A percentile compares a stretch with the other conserved stretches of the same genome.
phyloP scores from a whole-genome alignment of 2,888 invertebrate species.

The Mesorhabditis sp. region DNA sequence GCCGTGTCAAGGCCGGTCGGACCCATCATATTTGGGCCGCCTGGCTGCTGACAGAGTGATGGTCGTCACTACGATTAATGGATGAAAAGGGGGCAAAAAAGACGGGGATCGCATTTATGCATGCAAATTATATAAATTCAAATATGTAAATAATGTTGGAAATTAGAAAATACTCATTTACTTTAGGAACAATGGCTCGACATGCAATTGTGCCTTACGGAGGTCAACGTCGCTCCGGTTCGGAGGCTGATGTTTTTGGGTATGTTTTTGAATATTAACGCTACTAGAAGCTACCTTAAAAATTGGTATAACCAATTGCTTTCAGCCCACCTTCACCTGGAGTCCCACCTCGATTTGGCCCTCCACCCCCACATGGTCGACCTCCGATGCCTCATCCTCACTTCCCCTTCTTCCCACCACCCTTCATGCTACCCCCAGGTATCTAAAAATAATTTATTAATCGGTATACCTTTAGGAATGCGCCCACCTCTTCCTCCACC shows the following conservation, averaged over 20 bases:
- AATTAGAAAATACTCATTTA: conserved; percentile 8
- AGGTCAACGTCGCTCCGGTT: conserved; percentile 7
- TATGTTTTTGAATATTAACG: conserved; percentile 11
- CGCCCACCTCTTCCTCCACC: conserved; percentile 49
- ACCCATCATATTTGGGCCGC: conserved; percentile 17
- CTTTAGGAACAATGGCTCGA: conserved; percentile 8
- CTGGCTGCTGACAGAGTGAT: not conserved
- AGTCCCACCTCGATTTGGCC: conserved; percentile 17
- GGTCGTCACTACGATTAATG: not conserved
- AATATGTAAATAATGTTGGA: not conserved
- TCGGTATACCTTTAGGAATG: conserved; percentile 11
- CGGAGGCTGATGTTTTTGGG: conserved; percentile 12
- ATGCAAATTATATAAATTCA: not conserved
- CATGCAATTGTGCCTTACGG: conserved; percentile 4
- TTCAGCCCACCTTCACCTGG: conserved; percentile 36
- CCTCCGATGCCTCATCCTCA: conserved; percentile 23
- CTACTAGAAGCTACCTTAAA: too few relatives aligned
- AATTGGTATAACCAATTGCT: conserved; percentile 4
- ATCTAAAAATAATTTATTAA: too few relatives aligned
- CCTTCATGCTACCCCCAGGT: not conserved
- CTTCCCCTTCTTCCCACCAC: conserved; percentile 17
- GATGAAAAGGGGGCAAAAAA: conserved; percentile 3
- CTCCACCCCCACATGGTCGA: conserved; percentile 27
- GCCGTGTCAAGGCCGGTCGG: conserved; percentile 17
- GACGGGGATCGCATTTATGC: not conserved